Evolutionary conservation across 2,797 vertebrate species (phyloP).

Genomic region (Dipus sagitta): DNA sequence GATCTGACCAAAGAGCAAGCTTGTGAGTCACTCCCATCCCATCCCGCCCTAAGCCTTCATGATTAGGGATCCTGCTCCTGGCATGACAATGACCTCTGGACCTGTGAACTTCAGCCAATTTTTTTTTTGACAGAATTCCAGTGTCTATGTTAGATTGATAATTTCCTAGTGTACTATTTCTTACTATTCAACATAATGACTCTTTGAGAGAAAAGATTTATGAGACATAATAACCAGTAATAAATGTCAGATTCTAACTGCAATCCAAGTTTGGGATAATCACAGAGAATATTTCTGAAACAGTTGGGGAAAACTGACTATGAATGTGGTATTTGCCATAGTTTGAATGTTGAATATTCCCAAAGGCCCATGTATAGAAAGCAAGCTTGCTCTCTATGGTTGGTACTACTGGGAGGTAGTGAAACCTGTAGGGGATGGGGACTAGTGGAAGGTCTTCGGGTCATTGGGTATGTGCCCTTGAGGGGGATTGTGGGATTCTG

Average conservation of each 20-base stretch:
- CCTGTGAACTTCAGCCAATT: background rate
- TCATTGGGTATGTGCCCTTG: background rate
- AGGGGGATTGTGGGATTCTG: no score
- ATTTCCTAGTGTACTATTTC: background rate
- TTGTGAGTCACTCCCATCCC: background rate
- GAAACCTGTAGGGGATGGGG: background rate
- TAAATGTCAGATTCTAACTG: background rate
- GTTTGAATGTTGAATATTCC: background rate
- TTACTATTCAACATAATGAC: background rate
- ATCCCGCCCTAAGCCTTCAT: background rate
- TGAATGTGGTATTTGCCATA: background rate
- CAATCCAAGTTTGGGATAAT: slow-evolving; percentile 15
- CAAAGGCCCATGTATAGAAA: background rate
- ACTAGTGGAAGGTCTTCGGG: background rate
- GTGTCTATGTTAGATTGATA: background rate
- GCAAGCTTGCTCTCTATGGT: no score
- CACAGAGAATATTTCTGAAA: slow-evolving; percentile 10
- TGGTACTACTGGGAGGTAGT: no score
- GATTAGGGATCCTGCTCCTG: background rate
- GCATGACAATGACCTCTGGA: background rate
- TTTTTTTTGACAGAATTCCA: background rate
- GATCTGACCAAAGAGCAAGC: background rate
- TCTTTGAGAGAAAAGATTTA: background rate
- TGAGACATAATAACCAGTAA: background rate
- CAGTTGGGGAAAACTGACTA: background rate